phyloP scores from a whole-genome alignment of 37 sponge, comb jelly and placozoan species.

The Oscarella lobularis region DNA sequence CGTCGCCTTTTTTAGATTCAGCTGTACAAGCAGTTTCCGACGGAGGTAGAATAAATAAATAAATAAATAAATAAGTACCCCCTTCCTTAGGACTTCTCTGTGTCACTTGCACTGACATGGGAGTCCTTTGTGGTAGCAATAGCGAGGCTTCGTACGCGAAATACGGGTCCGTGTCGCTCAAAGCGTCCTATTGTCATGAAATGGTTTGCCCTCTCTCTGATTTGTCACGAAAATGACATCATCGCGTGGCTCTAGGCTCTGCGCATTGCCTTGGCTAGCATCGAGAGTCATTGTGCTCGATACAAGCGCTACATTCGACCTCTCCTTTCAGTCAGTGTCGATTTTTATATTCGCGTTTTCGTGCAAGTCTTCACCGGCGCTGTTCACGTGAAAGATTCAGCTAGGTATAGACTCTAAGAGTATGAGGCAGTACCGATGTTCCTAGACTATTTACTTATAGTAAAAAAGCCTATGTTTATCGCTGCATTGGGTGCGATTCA shows the following conservation, averaged over 20 bases:
- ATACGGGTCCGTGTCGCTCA: constrained; percentile 75
- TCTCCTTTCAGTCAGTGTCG: constrained; percentile 62
- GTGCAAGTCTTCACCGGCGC: constrained; percentile 57
- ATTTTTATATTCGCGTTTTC: constrained; percentile 83
- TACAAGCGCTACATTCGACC: constrained; percentile 77
- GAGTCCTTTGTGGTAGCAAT: constrained; percentile 87
- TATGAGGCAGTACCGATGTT: not conserved
- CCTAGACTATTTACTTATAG: not conserved
- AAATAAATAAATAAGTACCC: constrained; percentile 4
- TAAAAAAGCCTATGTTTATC: constrained; percentile 70
- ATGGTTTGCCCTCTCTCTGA: constrained; percentile 39
- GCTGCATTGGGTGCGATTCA: constrained; percentile 83
- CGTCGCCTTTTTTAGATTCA: constrained; percentile 75
- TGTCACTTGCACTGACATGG: constrained; percentile 91
- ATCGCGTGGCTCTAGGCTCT: constrained; percentile 48
- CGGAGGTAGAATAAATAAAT: constrained; percentile 47
- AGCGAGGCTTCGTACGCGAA: constrained; percentile 75
- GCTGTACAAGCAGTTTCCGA: constrained; percentile 71
- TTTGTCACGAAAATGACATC: not conserved
- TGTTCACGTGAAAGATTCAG: constrained; percentile 35
- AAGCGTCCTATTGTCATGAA: constrained; percentile 66
- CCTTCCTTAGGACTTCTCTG: constrained; percentile 71
- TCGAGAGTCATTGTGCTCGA: constrained; percentile 74
- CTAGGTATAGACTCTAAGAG: constrained; percentile 24
- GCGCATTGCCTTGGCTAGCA: constrained; percentile 52